A percentile compares a stretch with the other conserved stretches of the same genome.
Evolutionary conservation across 1,140 invertebrate genomes (phyloP).

Genomic region (Samia ricini): DNA sequence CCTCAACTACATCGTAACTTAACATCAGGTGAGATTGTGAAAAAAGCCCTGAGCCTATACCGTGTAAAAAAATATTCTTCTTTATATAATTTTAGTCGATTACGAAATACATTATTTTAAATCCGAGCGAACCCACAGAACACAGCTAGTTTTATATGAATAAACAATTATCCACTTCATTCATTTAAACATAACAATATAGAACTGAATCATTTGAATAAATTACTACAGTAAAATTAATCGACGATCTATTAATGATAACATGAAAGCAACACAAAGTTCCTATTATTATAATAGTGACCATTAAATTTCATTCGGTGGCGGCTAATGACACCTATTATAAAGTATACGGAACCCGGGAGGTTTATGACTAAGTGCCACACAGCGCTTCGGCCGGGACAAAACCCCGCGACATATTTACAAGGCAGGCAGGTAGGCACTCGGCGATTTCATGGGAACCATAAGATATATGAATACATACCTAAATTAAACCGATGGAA

Average conservation of each 20-base stretch:
- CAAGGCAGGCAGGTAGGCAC: conserved; percentile 8
- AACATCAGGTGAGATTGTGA: no score
- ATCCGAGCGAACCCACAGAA: no score
- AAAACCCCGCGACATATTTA: conserved; percentile 31
- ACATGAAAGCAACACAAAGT: conserved; percentile 2
- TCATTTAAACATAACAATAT: neutral
- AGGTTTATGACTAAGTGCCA: conserved; percentile 29
- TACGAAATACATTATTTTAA: no score
- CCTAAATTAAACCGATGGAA: no score
- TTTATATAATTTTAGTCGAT: no score
- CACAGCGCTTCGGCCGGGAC: neutral
- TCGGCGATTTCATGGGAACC: neutral
- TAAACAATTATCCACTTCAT: neutral
- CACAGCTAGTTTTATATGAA: no score
- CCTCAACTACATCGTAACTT: no score
- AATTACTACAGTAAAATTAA: neutral
- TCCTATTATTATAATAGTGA: conserved; percentile 13
- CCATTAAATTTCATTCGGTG: conserved; percentile 30
- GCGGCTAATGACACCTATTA: conserved; percentile 23
- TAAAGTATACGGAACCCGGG: conserved; percentile 19
- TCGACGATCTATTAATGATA: neutral
- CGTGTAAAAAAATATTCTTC: no score
- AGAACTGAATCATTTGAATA: neutral
- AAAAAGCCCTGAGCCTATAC: no score
- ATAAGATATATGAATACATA: no score